Evolutionary conservation across 2,113 vertebrate species (phyloP).

Genomic region (human (Homo sapiens)): DNA sequence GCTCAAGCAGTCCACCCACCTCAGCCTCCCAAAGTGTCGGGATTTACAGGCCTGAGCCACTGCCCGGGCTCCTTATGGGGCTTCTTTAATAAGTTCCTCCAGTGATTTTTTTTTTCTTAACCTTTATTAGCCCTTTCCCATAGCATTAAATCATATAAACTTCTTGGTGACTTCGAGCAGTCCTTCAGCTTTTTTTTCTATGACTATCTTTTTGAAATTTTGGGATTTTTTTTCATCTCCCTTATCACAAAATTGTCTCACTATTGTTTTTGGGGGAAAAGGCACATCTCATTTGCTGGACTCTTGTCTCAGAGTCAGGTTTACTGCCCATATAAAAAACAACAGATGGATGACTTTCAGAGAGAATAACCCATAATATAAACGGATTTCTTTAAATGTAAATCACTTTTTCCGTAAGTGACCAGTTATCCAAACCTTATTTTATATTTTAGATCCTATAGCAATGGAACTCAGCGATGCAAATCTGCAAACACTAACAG

Average conservation of each 20-base stretch:
- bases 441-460: constrained; percentile 79
- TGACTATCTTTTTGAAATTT: neutral
- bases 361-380: neutral
- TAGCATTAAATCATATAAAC: neutral
- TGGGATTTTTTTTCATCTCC: neutral
- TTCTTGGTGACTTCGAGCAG: neutral
- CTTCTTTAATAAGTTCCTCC: no score
- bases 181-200: neutral
- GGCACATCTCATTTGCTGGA: neutral
- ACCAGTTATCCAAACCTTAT: neutral
- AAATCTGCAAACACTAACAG: constrained; percentile 96
- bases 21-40: no score
- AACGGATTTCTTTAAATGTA: neutral
- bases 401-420: neutral
- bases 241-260: constrained; percentile 15
- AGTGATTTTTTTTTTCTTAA: neutral
- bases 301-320: neutral
- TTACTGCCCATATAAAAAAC: neutral
- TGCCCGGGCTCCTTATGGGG: no score
- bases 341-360: constrained; percentile 1
- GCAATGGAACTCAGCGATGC: constrained; percentile 97
- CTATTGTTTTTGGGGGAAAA: neutral
- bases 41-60: no score
- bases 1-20: no score
- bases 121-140: neutral